These are phyloP conservation scores for Tadarida brasiliensis DNA, from an alignment of 2,797 vertebrate genomes.

Conservation along the genomic window DNA sequence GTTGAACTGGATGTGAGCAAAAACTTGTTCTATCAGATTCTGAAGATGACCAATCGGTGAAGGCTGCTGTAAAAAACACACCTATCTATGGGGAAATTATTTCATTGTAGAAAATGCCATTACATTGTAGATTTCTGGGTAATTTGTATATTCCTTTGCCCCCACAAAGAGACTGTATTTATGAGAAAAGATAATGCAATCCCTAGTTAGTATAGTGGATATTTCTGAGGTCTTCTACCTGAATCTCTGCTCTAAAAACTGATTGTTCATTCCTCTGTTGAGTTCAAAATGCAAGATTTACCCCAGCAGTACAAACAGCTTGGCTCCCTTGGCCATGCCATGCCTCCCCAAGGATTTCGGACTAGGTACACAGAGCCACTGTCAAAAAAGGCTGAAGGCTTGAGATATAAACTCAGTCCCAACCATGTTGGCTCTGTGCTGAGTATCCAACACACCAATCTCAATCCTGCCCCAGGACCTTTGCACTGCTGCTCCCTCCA, in stretches of 20 bases:
- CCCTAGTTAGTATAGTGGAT: too few relatives aligned
- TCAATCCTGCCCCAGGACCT: not conserved
- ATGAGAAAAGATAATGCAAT: not conserved
- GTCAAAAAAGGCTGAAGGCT: not conserved
- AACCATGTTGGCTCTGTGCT: not conserved
- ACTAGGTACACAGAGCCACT: not conserved
- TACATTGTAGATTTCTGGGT: not conserved
- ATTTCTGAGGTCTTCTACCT: not conserved
- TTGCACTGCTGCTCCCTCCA: not conserved
- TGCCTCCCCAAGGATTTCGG: not conserved
- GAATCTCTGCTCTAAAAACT: not conserved
- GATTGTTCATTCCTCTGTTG: not conserved
- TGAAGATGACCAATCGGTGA: not conserved
- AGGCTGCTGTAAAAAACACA: not conserved
- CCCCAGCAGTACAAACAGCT: not conserved
- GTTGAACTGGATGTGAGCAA: not conserved
- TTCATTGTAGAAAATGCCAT: not conserved
- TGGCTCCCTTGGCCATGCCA: not conserved
- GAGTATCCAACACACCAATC: not conserved
- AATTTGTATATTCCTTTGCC: not conserved
- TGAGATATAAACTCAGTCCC: not conserved
- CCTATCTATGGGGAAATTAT: not conserved
- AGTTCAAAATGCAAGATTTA: not conserved
- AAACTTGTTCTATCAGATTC: too few relatives aligned
- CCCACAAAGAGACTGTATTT: not conserved